These are phyloP conservation scores for Steinernema carpocapsae DNA, from an alignment of 2,888 invertebrate genomes.

Conservation along the genomic window DNA sequence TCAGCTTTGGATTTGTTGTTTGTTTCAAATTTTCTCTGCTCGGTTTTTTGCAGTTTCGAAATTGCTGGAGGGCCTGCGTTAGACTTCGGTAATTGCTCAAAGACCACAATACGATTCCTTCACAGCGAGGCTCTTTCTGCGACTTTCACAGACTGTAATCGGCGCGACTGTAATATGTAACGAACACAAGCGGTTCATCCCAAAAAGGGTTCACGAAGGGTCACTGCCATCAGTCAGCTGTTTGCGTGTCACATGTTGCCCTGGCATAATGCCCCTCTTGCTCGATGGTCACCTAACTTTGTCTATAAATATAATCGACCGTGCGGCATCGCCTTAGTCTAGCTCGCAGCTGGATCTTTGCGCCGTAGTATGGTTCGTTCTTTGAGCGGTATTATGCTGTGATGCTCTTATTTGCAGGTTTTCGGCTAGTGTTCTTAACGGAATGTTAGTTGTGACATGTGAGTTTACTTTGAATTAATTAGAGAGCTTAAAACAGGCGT, in stretches of 20 bases:
- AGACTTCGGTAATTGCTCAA: background rate
- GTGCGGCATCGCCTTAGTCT: background rate
- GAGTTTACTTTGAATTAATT: too few relatives aligned
- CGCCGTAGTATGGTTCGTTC: too few relatives aligned
- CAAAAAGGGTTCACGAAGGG: conserved; percentile 1
- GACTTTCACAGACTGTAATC: background rate
- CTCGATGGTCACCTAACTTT: conserved; percentile 12
- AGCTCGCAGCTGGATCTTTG: background rate
- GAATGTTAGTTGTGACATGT: too few relatives aligned
- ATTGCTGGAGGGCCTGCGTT: too few relatives aligned
- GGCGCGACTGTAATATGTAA: conserved; percentile 23
- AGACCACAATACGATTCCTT: conserved; percentile 16
- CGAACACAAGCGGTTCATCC: background rate
- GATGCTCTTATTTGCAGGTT: too few relatives aligned
- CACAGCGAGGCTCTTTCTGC: background rate
- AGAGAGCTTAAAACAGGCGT: too few relatives aligned
- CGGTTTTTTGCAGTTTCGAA: too few relatives aligned
- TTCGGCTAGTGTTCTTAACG: too few relatives aligned
- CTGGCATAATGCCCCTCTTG: conserved; percentile 19
- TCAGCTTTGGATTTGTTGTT: too few relatives aligned
- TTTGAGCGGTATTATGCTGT: too few relatives aligned
- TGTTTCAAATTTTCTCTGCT: too few relatives aligned
- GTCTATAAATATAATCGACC: conserved; percentile 4
- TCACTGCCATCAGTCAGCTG: conserved; percentile 31
- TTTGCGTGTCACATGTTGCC: conserved; percentile 25